These are phyloP conservation scores for Chrysolina oricalcia DNA, from an alignment of 2,888 invertebrate species.

Conservation along the genomic window DNA sequence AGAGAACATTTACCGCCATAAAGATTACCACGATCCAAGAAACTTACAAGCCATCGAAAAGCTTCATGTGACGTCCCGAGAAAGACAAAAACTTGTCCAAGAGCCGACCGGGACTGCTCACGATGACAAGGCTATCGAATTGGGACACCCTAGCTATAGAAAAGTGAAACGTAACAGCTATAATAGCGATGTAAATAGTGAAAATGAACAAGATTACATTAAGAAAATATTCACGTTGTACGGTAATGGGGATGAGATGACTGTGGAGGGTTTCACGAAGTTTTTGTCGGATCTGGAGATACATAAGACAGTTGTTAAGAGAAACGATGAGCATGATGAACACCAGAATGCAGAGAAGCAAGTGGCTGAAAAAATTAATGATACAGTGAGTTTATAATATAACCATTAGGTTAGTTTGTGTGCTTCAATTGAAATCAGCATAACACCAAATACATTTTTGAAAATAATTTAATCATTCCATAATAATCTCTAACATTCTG, in stretches of 20 bases:
- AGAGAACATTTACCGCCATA: constrained; percentile 55
- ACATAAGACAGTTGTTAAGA: constrained; percentile 33
- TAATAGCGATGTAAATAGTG: constrained; percentile 58
- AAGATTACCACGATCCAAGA: constrained; percentile 56
- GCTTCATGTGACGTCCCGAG: constrained; percentile 49
- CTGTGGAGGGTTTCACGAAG: constrained; percentile 81
- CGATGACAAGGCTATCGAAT: constrained; percentile 27
- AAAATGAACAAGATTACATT: constrained; percentile 73
- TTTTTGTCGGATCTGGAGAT: constrained; percentile 74
- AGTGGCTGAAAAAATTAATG: neutral
- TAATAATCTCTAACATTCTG: too few relatives aligned
- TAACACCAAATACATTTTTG: too few relatives aligned
- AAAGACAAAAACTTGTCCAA: constrained; percentile 54
- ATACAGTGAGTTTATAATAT: neutral
- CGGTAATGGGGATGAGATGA: constrained; percentile 78
- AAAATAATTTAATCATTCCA: too few relatives aligned
- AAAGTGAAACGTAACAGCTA: constrained; percentile 52
- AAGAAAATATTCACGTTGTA: constrained; percentile 80
- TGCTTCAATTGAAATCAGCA: too few relatives aligned
- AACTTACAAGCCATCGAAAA: constrained; percentile 50
- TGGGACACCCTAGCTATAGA: constrained; percentile 34
- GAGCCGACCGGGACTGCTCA: constrained; percentile 10
- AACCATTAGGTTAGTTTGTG: too few relatives aligned
- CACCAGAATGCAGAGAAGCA: neutral
- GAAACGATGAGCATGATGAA: constrained; percentile 1